Evolutionary conservation across 1,140 invertebrate species (phyloP), one percentile per base, ranked within the genome.

Genomic region (Plectrocnemia conspersa): DNA sequence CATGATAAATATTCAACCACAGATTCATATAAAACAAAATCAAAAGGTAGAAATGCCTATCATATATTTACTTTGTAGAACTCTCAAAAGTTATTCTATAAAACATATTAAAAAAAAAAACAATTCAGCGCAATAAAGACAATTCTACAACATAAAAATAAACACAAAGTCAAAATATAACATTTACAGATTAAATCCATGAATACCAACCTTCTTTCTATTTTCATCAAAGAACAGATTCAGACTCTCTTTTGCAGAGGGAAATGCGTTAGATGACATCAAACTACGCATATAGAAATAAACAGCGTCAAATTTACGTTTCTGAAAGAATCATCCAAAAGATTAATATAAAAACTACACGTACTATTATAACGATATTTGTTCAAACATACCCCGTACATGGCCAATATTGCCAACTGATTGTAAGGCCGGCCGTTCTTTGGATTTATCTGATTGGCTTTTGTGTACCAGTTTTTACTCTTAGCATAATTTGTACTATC

Each of bases 201-300:
- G n/a, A 23, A 42, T 49, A 68, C 64, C 66, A 76, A 93, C 90
- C 83, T 92, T 94, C 75, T 91, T 94, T 22, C 91, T 82, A 62
- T 91, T 93, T 74, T 97, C 93, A 73, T 97, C 91, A 72, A 96
- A 96, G 53, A 97, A 75, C 11, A 83, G 83, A 62, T 89, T 81
- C 4, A 97, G 76, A 71, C 87, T 88, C 76, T 97, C 92, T 59
- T 85, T 82, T 9, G 93, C 91, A 9, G 91, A 91, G 52, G 86
- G 80, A 65, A 95, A 89, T 7, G 93, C 91, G 79, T 94, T 95
- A 15, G 91, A 93, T 25, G 92, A 88, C 80, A 93, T 89, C 46
- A 97, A 75, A 72, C 93, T 94, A 64, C 93, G 79, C 85, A 96
- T 93, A 67, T 95, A 96, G 71, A 91, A 96, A 74, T 97, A 98